Evolutionary conservation across 2,888 invertebrate genomes (phyloP).

Genomic region (Polia nebulosa): DNA sequence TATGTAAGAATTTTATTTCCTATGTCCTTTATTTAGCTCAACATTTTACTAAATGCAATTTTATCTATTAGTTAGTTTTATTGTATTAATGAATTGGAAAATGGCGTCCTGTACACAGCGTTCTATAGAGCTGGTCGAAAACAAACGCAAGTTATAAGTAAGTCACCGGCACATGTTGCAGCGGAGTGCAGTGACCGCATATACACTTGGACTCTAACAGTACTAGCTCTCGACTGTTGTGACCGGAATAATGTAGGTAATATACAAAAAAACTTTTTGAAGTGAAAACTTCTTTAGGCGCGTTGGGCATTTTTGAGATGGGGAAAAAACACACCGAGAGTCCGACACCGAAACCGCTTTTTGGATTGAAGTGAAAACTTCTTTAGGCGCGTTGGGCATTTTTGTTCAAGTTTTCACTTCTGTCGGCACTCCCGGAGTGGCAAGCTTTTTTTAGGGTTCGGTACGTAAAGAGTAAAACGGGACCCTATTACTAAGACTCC

Average conservation of each 20-base stretch:
- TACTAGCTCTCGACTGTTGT: conserved; percentile 8
- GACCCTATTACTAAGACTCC: no score
- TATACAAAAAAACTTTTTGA: no score
- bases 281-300: no score
- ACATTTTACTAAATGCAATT: background rate
- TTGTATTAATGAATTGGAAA: background rate
- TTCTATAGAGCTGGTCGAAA: conserved; percentile 22
- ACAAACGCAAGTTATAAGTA: conserved; percentile 53
- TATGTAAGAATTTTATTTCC: background rate
- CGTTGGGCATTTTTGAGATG: no score
- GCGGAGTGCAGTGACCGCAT: conserved; percentile 41
- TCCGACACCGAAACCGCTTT: no score
- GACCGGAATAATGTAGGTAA: conserved; percentile 7
- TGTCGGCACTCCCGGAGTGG: no score
- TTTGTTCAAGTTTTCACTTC: no score
- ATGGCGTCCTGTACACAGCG: background rate
- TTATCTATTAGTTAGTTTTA: background rate
- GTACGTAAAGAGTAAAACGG: no score
- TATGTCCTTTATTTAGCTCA: background rate
- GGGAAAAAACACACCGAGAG: no score
- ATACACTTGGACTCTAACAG: conserved; percentile 19
- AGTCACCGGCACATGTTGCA: conserved; percentile 59
- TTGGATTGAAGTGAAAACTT: no score
- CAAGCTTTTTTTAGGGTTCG: no score
- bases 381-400: no score